A percentile compares a stretch with the other conserved stretches of the same genome.
Evolutionary conservation across 92 coral and sea anemone species (phyloP).

Genomic region (Parazoanthus swiftii): DNA sequence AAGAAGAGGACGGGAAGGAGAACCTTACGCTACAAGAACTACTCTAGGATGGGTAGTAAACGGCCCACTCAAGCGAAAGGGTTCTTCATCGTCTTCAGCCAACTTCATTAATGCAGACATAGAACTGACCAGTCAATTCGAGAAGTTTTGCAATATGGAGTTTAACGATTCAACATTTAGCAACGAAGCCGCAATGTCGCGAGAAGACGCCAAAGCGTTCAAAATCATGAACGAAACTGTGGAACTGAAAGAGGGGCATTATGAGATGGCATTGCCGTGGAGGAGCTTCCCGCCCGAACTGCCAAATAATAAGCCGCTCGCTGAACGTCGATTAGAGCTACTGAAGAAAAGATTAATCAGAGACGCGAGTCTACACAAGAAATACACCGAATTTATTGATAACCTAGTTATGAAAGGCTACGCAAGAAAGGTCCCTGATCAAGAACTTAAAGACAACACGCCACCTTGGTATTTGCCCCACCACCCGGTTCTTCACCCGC

Average conservation of each 20-base stretch:
- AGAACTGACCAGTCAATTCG: slow-evolving; percentile 45
- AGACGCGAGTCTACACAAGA: slow-evolving; percentile 36
- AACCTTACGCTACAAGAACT: slow-evolving; percentile 39
- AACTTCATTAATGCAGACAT: slow-evolving; percentile 46
- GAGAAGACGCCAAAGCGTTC: slow-evolving; percentile 53
- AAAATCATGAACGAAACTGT: slow-evolving; percentile 52
- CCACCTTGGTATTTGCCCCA: slow-evolving; percentile 62
- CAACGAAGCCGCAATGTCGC: slow-evolving; percentile 45
- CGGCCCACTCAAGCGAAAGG: slow-evolving; percentile 38
- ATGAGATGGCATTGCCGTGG: slow-evolving; percentile 63
- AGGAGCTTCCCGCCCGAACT: slow-evolving; percentile 33
- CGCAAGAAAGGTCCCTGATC: slow-evolving; percentile 55
- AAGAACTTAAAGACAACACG: slow-evolving; percentile 24
- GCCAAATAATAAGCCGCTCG: slow-evolving; percentile 55
- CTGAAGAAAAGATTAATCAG: slow-evolving; percentile 39
- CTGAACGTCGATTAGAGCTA: slow-evolving; percentile 52
- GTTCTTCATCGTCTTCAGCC: background rate
- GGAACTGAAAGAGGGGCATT: slow-evolving; percentile 52
- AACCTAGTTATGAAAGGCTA: slow-evolving; percentile 50
- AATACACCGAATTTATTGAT: slow-evolving; percentile 53
- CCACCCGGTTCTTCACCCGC: slow-evolving; percentile 57
- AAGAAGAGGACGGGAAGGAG: slow-evolving; percentile 30
- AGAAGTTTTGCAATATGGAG: slow-evolving; percentile 45
- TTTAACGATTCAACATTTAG: too few species aligned
- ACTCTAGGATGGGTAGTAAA: slow-evolving; percentile 41